Evolutionary conservation across 2,888 invertebrate species (phyloP).

Genomic region (Acanthosepion lycidas): DNA sequence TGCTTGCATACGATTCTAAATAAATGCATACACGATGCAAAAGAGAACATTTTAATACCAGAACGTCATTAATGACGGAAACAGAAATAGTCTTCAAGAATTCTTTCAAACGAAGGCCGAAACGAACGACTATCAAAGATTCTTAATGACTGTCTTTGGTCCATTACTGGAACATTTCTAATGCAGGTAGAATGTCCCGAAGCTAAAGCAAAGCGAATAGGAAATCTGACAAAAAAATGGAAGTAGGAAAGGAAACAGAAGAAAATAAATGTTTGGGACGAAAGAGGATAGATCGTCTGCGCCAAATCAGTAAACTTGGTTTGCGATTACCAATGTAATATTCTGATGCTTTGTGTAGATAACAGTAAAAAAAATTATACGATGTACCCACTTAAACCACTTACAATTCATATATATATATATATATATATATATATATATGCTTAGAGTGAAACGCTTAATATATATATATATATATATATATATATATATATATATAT

Average conservation of each 20-base stretch:
- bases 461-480: no score
- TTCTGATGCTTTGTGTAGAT: constrained; percentile 24
- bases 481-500: no score
- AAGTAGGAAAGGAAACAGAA: background rate
- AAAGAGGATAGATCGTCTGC: background rate
- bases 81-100: background rate
- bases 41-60: constrained; percentile 33
- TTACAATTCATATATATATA: no score
- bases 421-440: no score
- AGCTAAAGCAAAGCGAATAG: background rate
- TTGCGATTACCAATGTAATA: background rate
- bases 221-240: background rate
- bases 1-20: no score
- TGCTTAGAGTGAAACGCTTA: no score
- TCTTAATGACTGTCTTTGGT: constrained; percentile 22
- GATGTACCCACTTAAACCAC: no score
- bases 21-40: background rate
- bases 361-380: background rate
- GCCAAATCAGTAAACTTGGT: background rate
- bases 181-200: background rate
- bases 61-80: constrained; percentile 6
- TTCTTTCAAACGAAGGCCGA: constrained; percentile 33
- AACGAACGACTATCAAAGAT: constrained; percentile 11
- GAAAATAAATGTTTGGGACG: background rate
- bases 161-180: constrained; percentile 4